Evolutionary conservation across 1,140 invertebrate species (phyloP), one percentile per base, ranked within the genome.

Genomic region (Diorhabda sublineata): DNA sequence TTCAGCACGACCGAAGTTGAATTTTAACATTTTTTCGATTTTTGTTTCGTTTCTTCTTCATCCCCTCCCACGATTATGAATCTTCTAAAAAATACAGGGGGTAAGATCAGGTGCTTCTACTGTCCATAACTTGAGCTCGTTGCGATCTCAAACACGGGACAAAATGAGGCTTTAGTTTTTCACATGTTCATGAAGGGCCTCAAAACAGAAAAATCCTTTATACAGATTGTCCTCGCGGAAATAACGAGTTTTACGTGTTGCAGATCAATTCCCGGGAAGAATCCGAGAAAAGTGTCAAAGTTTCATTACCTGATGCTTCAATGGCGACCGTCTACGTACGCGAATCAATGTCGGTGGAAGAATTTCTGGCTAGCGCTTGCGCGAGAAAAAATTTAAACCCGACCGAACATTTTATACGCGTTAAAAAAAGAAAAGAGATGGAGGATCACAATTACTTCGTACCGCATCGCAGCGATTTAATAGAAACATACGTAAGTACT

Each of bases 381-480:
- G 91, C 89, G 59, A 89, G 95, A 72, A 93, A 96, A 79, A 92
- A 90, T 77, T 88, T 98, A 52, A 95, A 94, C 82, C 90, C 95
- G 9, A 92, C 94, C 83, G 96, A 98, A 81, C 95, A 98, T 82
- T 98, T 98, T 83, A 93, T 98, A 9, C 85, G 96, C 67, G 93
- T 98, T 9, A 96, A 97, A 82, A 96, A 97, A 81, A 88, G 94
- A 71, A 89, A 93, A 71, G 95, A 98, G 77, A 95, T 95, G 89
- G 94, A 96, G 81, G 94, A 97, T 83, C 93, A 94, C 78, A 96
- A 96, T 84, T 97, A 96, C 83, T 97, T 96, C 84, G 94, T 96
- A 74, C 94, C 94, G 62, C 93, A 95, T 82, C 88, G 94, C 75
- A 91, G 91, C 75, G 94, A 97, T 83, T 87, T 92, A 74, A 95